Evolutionary conservation across 2,888 invertebrate genomes (phyloP), one percentile per base, ranked within the genome.

Genomic region (Acrobasis consociella): DNA sequence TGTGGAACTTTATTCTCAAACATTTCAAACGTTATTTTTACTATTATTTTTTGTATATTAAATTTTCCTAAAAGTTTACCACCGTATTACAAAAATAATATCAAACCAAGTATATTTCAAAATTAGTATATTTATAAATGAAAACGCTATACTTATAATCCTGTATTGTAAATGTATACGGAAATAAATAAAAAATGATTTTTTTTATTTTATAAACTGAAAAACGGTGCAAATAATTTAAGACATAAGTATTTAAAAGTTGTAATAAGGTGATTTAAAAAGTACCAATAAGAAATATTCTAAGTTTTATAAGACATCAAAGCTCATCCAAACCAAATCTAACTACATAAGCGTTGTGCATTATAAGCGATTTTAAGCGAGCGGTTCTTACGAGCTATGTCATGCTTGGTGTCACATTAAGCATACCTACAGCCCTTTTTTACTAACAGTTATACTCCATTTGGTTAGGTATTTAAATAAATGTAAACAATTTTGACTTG

Each of bases 351-450:
- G 55, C 55, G 37, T 60, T 60, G 52, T n/a, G 51, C 22, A 16
- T 63, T 65, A 61, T 62, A 63, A 64, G 63, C 53, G 52, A 62
- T 22, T 5, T 31, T 11, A 56, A 56, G 56, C 56, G 9, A 42
- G 56, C 56, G 13, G 46, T 46, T 56, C 16, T 16, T 56, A 31
- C 31, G 17, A 56, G 56, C 56, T 17, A 31, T 5, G 13, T 22
- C 55, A 55, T 55, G 52, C 39, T 56, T 16, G 11, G 56, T 56
- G 53, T 56, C 46, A 46, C 46, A 46, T 46, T 46, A 13, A 5
- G 31, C 31, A 13, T 46, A 46, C 46, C n/a, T 13, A 13, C 11
- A 46, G 46, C n/a, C 42, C 8, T 42, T 39, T 42, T 13, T 42
- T 13, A 31, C 31, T 31, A 7, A 31, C 31, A 7, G 31, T 8